These are phyloP conservation scores for Hemitrygon akajei DNA, from an alignment of 2,797 vertebrate species.

Conservation along the genomic window DNA sequence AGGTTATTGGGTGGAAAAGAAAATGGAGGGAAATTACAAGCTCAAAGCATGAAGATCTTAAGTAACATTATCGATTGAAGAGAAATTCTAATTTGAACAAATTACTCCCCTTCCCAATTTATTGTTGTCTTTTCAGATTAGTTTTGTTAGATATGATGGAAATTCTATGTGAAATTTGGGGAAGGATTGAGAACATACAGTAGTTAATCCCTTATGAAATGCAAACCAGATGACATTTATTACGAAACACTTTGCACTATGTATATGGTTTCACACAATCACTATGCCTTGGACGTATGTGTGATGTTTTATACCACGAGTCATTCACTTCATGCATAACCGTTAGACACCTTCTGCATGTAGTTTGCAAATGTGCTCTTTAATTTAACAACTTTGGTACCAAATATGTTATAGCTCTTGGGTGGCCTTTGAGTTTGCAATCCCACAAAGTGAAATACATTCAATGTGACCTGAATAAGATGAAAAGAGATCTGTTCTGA, in stretches of 20 bases:
- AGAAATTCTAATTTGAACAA: not conserved
- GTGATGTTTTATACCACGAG: not conserved
- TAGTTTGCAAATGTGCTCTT: not conserved
- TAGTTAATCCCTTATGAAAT: not conserved
- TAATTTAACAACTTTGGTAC: not conserved
- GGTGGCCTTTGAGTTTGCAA: too few relatives aligned
- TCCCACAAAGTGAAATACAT: not conserved
- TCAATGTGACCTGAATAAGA: not conserved
- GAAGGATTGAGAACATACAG: not conserved
- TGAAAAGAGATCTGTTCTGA: not conserved
- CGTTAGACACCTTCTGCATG: not conserved
- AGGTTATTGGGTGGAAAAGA: too few relatives aligned
- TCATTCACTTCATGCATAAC: not conserved
- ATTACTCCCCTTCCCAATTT: not conserved
- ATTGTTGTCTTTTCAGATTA: not conserved
- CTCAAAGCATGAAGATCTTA: not conserved
- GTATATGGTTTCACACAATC: slow-evolving; percentile 6
- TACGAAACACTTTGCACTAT: not conserved
- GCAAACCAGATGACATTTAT: slow-evolving; percentile 2
- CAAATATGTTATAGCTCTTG: not conserved
- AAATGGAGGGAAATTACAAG: not conserved
- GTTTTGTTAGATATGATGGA: not conserved
- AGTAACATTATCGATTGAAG: not conserved
- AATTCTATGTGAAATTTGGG: not conserved
- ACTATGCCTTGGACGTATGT: not conserved